Base-by-base conservation (phyloP, 2,113 vertebrate genomes). In the Lophochroa leadbeateri region DNA sequence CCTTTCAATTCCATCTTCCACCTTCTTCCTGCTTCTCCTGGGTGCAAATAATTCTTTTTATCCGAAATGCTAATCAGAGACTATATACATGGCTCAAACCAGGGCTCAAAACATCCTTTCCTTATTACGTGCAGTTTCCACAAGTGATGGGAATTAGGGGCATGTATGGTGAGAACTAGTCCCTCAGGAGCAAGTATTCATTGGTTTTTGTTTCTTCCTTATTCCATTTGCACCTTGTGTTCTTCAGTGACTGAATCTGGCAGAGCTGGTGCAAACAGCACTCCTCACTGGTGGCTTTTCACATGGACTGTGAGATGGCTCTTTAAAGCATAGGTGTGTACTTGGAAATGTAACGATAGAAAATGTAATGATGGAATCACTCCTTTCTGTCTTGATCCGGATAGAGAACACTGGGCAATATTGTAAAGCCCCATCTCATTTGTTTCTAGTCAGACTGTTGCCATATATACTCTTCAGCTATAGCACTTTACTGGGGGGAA, bases 161-260 rank as follows among this genome's bases (percentile, higher is more conserved):
- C 10, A 5, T 7, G 6, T 67, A 29, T 8, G 6, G 33, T 55
- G 52, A 68, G 44, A 65, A 82, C 20, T 61, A 43, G 33, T 67
- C 93, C 17, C 27, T 60, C 18, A 57, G 29, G 67, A 89, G 44
- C 10, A 4, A 29, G 2, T 53, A 33, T 75, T 67, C 15, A 6
- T 46, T 91, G 50, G 13, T 83, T 86, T 93, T 23, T 78, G 15
- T 74, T 83, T 81, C 11, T 71, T 82, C 33, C 15, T 65, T 80
- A 13, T 7, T 68, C 18, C 3, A 1, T 50, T 82, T 82, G n/a
- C 23, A 35, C 13, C 10, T 11, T 27, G 6, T 46, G 24, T 47
- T 9, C 27, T 86, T 86, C 7, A 21, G 50, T n/a, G n/a, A 37
- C n/a, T 2, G 2, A 53, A 52, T 28, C 10, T 61, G 17, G 17